Evolutionary conservation across 2,888 invertebrate species (phyloP).

Genomic region (Ophion ventricosus): DNA sequence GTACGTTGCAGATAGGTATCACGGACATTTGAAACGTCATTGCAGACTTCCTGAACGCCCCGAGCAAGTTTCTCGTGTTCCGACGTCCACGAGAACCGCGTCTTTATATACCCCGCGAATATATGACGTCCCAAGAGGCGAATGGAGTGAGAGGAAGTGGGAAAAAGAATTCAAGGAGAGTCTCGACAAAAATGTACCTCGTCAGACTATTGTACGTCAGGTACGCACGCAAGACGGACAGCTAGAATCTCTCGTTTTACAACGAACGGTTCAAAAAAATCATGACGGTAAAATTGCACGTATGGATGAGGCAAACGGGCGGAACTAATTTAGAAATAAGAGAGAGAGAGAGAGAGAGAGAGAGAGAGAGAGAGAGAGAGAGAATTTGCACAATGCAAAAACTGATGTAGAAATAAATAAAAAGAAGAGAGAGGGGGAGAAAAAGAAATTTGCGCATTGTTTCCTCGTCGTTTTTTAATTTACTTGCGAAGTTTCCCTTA

Average conservation of each 20-base stretch:
- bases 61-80: slow-evolving; percentile 65
- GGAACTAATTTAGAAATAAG: neutral
- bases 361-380: no score
- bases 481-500: neutral
- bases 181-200: slow-evolving; percentile 14
- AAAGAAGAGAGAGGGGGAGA: no score
- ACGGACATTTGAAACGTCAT: slow-evolving; percentile 64
- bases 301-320: neutral
- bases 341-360: neutral
- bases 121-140: slow-evolving; percentile 8
- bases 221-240: slow-evolving; percentile 4
- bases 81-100: slow-evolving; percentile 47
- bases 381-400: no score
- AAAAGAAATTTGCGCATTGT: neutral
- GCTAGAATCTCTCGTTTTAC: slow-evolving; percentile 35
- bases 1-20: slow-evolving; percentile 43
- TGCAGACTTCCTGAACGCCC: slow-evolving; percentile 61
- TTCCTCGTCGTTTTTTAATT: neutral
- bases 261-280: neutral
- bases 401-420: neutral
- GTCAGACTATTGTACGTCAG: slow-evolving; percentile 22
- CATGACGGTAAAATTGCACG: neutral
- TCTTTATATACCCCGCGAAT: neutral
- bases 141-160: slow-evolving; percentile 15
- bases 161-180: slow-evolving; percentile 56